A percentile compares a stretch with the other conserved stretches of the same genome.
These are phyloP conservation scores for Lophotis ruficrista DNA, from an alignment of 2,113 vertebrate genomes.

Conservation along the genomic window DNA sequence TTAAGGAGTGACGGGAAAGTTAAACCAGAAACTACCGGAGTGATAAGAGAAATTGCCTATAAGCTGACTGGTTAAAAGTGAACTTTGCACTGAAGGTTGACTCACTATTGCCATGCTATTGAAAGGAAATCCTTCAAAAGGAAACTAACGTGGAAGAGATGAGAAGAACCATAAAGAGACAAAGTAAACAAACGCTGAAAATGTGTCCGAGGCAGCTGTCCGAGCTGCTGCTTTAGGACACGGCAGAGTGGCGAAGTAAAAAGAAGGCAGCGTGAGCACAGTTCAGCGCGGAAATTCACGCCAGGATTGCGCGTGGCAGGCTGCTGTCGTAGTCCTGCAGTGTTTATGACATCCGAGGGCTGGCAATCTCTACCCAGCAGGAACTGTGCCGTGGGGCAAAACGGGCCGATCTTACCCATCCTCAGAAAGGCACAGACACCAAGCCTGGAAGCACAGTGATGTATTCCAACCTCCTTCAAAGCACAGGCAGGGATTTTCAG, in stretches of 20 bases:
- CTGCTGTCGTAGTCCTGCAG: background rate
- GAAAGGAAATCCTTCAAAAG: background rate
- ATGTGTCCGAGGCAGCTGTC: background rate
- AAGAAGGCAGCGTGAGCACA: background rate
- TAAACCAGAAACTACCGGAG: background rate
- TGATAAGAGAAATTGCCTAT: background rate
- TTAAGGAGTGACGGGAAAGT: background rate
- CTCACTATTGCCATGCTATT: accelerated
- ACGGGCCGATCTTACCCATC: background rate
- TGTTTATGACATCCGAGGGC: background rate
- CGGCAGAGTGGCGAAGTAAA: background rate
- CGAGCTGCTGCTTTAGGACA: background rate
- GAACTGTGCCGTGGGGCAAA: background rate
- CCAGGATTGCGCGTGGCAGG: background rate
- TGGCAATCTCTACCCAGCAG: background rate
- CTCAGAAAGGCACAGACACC: background rate
- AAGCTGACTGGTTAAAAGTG: background rate
- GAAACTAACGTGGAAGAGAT: background rate
- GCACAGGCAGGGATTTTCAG: background rate
- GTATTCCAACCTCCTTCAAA: background rate
- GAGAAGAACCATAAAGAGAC: background rate
- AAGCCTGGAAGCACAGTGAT: background rate
- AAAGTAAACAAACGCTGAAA: background rate
- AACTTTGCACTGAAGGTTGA: background rate
- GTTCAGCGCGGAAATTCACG: background rate